Evolutionary conservation across 1,140 invertebrate species (phyloP), one percentile per base, ranked within the genome.

Genomic region (Artemia franciscana): DNA sequence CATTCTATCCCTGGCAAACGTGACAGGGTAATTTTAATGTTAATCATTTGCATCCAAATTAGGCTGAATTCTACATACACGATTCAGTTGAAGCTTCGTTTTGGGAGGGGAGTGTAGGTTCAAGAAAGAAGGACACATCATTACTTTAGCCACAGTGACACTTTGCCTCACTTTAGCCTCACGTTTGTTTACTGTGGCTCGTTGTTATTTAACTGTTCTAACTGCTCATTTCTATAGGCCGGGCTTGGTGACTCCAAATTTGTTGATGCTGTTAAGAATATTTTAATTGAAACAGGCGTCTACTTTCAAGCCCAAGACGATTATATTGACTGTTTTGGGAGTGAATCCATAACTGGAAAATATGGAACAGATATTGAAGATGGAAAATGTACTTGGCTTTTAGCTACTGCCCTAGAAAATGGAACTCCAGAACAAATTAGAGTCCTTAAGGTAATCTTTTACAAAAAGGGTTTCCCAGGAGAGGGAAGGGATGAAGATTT

Each of bases 221-320:
- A 51, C n/a, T 9, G 9, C n/a, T 12, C 9, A 62, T 63, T 65
- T 60, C 71, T 71, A 27, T 66, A 82, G 81, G 75, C 73, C 67
- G 76, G 80, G n/a, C 81, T 88, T 24, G 82, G 80, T 60, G 88
- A 93, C 74, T 75, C 79, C 18, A 83, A 89, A 70, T 80, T 84
- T 26, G 85, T 89, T 68, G 76, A 83, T 60, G 84, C 91, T 75
- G 87, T 86, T 0, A 87, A 88, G 73, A 84, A 80, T 0, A 90
- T 97, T 68, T 73, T 96, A 0, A 71, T 96, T 25, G 84, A 94
- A 75, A 95, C 98, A 82, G 94, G 94, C n/a, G 83, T 90, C 68
- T 92, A 92, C 70, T 98, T 87, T 70, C 93, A 98, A 82, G 85
- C 95, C 28, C 88, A 93, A 81, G 88, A 98, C 74, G 93, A 98